Percentiles rank a stretch among this genome's conserved stretches.
These are phyloP conservation scores for Agrilus planipennis DNA, from an alignment of 1,140 invertebrate species.

Conservation along the genomic window DNA sequence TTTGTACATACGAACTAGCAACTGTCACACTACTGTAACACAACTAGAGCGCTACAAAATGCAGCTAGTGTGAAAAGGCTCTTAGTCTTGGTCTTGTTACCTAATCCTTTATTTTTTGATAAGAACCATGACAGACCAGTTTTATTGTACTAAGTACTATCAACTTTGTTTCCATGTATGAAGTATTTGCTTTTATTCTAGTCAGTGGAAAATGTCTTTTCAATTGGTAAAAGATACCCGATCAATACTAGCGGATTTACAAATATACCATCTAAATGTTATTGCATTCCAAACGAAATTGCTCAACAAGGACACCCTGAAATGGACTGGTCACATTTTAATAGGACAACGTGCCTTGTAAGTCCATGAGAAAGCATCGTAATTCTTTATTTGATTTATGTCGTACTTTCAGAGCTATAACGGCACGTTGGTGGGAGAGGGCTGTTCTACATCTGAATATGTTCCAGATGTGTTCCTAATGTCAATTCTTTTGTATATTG, in stretches of 20 bases:
- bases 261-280: slow-evolving; percentile 50
- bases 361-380: slow-evolving; percentile 16
- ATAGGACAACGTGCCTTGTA: slow-evolving; percentile 54
- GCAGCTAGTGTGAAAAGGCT: no score
- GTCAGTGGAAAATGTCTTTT: slow-evolving; percentile 75
- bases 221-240: slow-evolving; percentile 72
- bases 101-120: no score
- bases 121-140: no score
- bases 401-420: slow-evolving; percentile 52
- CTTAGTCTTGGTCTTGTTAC: no score
- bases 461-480: slow-evolving; percentile 93
- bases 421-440: slow-evolving; percentile 61
- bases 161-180: no score
- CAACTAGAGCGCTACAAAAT: no score
- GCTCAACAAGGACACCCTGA: slow-evolving; percentile 30
- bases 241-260: slow-evolving; percentile 39
- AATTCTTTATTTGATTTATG: slow-evolving; percentile 14
- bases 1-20: no score
- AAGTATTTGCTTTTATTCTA: no score
- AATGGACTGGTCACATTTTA: slow-evolving; percentile 44
- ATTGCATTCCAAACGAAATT: slow-evolving; percentile 45
- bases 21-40: no score
- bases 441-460: slow-evolving; percentile 60
- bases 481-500: slow-evolving; percentile 86
- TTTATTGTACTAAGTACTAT: no score